These are phyloP conservation scores for Aramus guarauna DNA, from an alignment of 2,113 vertebrate species.

Conservation along the genomic window DNA sequence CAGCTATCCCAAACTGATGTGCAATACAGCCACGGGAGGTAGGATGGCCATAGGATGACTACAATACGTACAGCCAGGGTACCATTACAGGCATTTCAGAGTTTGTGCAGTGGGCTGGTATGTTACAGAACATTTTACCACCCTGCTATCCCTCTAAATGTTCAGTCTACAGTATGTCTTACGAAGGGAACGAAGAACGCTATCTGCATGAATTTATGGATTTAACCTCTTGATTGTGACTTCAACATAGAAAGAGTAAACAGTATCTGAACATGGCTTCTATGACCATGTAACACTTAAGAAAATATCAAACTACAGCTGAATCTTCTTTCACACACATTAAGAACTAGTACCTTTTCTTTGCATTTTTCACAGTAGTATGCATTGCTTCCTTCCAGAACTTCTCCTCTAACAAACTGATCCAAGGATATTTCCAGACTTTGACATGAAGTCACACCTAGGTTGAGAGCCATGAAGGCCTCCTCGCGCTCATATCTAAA, in stretches of 20 bases:
- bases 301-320: background rate
- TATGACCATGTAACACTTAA: background rate
- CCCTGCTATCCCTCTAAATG: background rate
- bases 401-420: slow-evolving; percentile 97
- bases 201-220: background rate
- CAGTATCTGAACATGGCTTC: background rate
- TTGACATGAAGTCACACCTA: slow-evolving; percentile 97
- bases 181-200: background rate
- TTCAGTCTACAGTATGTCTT: background rate
- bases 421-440: slow-evolving; percentile 97
- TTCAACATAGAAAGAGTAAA: background rate
- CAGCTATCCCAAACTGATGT: background rate
- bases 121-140: background rate
- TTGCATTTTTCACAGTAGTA: slow-evolving; percentile 99
- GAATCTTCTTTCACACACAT: background rate
- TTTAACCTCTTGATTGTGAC: background rate
- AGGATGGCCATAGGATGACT: background rate
- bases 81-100: background rate
- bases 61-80: accelerated
- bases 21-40: accelerated
- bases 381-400: slow-evolving; percentile 97
- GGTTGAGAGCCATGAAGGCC: slow-evolving; percentile 97
- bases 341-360: slow-evolving; percentile 84
- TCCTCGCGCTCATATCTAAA: slow-evolving; percentile 95
- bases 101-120: background rate